Conservation (phyloP, 1,140 invertebrate genomes). For the Bombus impatiens region DNA sequence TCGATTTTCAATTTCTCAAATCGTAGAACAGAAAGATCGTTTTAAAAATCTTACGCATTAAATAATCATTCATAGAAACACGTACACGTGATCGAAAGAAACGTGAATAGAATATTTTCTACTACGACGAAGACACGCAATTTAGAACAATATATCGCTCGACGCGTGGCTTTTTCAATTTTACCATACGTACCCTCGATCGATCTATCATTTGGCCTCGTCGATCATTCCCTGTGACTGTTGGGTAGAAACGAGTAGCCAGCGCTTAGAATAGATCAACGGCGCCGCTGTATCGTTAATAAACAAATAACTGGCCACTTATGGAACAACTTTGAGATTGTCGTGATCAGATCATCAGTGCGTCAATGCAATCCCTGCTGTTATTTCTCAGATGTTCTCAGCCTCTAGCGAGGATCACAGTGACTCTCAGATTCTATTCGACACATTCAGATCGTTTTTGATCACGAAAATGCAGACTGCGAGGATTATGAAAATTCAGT, state of each 20-base stretch:
- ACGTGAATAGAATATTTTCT: conserved; percentile 9
- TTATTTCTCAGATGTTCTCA: conserved; percentile 41
- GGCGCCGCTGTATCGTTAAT: conserved; percentile 41
- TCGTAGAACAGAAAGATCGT: too few relatives aligned
- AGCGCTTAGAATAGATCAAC: conserved; percentile 49
- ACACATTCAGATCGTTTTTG: not conserved
- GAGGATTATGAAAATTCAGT: not conserved
- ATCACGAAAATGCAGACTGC: not conserved
- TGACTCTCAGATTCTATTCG: conserved; percentile 14
- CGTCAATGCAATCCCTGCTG: conserved; percentile 39
- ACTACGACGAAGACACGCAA: not conserved
- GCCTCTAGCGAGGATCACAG: not conserved
- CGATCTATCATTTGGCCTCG: conserved; percentile 43
- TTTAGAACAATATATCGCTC: conserved; percentile 17
- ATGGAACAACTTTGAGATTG: conserved; percentile 44
- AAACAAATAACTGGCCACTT: conserved; percentile 57
- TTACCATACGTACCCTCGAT: conserved; percentile 17
- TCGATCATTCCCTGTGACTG: conserved; percentile 27
- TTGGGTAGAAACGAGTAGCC: conserved; percentile 8
- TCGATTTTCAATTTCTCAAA: not conserved
- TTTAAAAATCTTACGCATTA: not conserved
- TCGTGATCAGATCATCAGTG: conserved; percentile 32
- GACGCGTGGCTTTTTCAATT: conserved; percentile 9
- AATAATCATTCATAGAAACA: not conserved
- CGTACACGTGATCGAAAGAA: not conserved